Conservation (phyloP, 1,140 invertebrate species). For the Apolygus lucorum region DNA sequence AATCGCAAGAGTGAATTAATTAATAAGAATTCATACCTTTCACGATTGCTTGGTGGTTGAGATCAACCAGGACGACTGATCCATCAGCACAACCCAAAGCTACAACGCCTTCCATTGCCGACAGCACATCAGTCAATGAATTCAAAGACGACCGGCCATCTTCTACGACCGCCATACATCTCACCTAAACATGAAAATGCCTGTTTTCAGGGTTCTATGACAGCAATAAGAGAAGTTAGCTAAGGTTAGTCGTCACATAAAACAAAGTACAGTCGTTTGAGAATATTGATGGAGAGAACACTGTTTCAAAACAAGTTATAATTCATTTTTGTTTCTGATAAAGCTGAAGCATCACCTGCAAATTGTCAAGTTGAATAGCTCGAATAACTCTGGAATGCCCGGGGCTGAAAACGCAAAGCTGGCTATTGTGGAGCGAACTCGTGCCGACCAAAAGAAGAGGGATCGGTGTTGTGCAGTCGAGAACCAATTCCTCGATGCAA, state of each 20-base stretch:
- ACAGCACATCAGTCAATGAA: not conserved
- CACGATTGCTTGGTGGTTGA: not conserved
- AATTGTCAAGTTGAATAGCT: not conserved
- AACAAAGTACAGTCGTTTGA: not conserved
- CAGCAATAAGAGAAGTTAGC: not conserved
- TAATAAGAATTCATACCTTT: conserved; percentile 1
- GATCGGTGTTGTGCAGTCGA: not conserved
- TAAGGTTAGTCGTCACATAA: not conserved
- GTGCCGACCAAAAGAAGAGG: not conserved
- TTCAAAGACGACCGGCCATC: not conserved
- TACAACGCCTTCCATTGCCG: not conserved
- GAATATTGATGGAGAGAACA: not conserved
- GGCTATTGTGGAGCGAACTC: not conserved
- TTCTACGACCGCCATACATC: not conserved
- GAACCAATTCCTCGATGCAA: not conserved
- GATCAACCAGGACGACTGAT: not conserved
- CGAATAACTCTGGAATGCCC: not conserved
- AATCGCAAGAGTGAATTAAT: no score
- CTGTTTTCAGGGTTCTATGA: no score
- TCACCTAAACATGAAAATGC: not conserved
- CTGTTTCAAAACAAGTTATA: not conserved
- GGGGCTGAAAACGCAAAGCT: not conserved
- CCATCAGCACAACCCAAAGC: not conserved
- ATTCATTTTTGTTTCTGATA: not conserved
- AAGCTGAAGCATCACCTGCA: not conserved